Evolutionary conservation across 2,888 invertebrate species (phyloP).

Genomic region (Tipula helvola): DNA sequence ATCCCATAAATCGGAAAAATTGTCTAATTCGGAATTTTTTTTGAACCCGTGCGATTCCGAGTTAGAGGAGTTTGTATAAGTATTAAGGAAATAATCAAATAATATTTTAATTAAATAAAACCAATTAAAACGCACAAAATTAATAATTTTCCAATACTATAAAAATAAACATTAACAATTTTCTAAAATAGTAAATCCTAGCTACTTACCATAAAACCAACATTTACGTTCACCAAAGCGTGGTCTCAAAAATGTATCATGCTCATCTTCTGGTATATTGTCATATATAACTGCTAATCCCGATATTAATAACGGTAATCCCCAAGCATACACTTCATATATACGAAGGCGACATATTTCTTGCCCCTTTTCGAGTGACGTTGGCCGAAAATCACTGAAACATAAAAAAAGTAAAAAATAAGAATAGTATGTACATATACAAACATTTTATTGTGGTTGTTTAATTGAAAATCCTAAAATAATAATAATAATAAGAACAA

Average conservation of each 20-base stretch:
- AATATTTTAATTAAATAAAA: too few relatives aligned
- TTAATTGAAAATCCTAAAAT: background rate
- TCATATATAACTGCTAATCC: constrained; percentile 62
- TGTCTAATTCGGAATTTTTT: too few relatives aligned
- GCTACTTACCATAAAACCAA: constrained; percentile 70
- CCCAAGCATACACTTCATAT: constrained; percentile 78
- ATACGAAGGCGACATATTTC: constrained; percentile 65
- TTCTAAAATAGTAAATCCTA: background rate
- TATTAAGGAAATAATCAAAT: too few relatives aligned
- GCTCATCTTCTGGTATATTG: constrained; percentile 45
- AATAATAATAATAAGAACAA: too few relatives aligned
- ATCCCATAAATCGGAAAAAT: too few relatives aligned
- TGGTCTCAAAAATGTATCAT: constrained; percentile 53
- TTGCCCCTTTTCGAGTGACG: constrained; percentile 73
- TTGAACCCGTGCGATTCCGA: too few relatives aligned
- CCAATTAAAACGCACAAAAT: background rate
- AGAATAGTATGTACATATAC: background rate
- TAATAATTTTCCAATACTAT: background rate
- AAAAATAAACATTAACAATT: background rate
- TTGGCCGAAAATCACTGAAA: constrained; percentile 69
- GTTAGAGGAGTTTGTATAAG: too few relatives aligned
- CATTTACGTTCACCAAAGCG: constrained; percentile 66
- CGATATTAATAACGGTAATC: constrained; percentile 64
- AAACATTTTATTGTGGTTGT: background rate
- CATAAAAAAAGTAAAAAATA: constrained; percentile 19